Evolutionary conservation across 2,113 vertebrate genomes (phyloP).

Genomic region (Marcusenius ussheri): DNA sequence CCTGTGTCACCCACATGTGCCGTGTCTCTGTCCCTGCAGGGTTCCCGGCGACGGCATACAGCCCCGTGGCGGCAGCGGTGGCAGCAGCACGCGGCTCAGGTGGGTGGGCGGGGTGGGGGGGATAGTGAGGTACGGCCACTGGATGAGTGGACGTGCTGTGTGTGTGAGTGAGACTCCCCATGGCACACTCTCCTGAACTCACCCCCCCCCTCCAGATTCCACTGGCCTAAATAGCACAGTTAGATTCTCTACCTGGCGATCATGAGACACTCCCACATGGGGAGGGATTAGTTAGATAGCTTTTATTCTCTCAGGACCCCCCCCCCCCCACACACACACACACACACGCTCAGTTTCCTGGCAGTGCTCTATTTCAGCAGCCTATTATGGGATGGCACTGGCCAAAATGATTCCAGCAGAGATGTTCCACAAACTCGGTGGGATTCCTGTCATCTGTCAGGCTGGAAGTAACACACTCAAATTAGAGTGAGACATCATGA

Average conservation of each 20-base stretch:
- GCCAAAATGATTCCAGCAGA: not conserved
- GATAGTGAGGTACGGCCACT: not conserved
- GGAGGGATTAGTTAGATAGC: not conserved
- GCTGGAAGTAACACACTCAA: not conserved
- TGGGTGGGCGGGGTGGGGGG: constrained; percentile 45
- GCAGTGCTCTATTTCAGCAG: not conserved
- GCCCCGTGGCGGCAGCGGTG: constrained; percentile 92
- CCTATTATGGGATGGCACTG: not conserved
- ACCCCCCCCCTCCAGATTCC: not conserved
- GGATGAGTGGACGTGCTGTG: not conserved
- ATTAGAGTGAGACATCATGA: not conserved
- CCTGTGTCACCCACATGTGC: not conserved
- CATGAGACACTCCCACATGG: not conserved
- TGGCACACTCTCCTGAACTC: not conserved
- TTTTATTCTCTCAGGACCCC: not conserved
- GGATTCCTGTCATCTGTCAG: not conserved
- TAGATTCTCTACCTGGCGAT: not conserved
- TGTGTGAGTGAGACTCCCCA: not conserved
- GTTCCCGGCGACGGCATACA: constrained; percentile 89
- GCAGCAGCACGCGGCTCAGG: constrained; percentile 96
- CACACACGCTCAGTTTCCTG: not conserved
- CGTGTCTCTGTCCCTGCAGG: constrained; percentile 57
- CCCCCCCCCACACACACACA: not conserved
- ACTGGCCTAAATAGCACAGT: not conserved
- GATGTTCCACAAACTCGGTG: not conserved